A percentile compares a stretch with the other conserved stretches of the same genome.
phyloP scores from a whole-genome alignment of 1,140 invertebrate species.

The Pteromalus puparum region DNA sequence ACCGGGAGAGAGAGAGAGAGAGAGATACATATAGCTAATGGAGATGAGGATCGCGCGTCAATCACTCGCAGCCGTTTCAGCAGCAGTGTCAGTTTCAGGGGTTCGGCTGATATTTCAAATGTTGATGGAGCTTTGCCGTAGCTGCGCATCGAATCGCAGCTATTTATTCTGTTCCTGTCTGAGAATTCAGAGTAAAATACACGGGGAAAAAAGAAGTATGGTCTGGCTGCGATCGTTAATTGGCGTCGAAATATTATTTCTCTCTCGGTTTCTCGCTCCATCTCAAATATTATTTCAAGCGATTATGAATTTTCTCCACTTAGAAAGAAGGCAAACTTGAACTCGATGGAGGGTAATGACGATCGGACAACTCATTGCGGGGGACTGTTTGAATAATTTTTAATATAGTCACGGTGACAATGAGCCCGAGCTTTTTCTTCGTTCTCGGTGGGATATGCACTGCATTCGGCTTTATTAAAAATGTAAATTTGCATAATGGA shows the following conservation, averaged over 20 bases:
- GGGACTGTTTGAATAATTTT: no score
- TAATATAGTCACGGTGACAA: no score
- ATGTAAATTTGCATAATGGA: no score
- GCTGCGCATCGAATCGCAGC: background rate
- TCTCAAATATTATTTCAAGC: conserved; percentile 1
- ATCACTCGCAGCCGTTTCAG: background rate
- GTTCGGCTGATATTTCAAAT: background rate
- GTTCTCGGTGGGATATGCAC: no score
- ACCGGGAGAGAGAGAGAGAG: no score
- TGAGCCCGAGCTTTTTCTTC: no score
- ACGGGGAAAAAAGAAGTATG: background rate
- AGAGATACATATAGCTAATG: background rate
- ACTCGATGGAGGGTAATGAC: background rate
- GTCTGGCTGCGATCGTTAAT: background rate
- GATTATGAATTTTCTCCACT: conserved; percentile 35
- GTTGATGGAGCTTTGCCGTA: background rate
- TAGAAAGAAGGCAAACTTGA: background rate
- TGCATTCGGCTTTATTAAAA: no score
- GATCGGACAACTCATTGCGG: no score
- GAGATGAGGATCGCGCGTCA: background rate
- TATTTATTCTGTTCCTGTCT: no score
- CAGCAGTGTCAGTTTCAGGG: background rate
- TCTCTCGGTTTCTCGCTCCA: background rate
- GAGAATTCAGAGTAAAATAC: no score
- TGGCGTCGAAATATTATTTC: conserved; percentile 20